Conservation (phyloP, 2,797 vertebrate genomes). For the Malacoctenus gilli region DNA sequence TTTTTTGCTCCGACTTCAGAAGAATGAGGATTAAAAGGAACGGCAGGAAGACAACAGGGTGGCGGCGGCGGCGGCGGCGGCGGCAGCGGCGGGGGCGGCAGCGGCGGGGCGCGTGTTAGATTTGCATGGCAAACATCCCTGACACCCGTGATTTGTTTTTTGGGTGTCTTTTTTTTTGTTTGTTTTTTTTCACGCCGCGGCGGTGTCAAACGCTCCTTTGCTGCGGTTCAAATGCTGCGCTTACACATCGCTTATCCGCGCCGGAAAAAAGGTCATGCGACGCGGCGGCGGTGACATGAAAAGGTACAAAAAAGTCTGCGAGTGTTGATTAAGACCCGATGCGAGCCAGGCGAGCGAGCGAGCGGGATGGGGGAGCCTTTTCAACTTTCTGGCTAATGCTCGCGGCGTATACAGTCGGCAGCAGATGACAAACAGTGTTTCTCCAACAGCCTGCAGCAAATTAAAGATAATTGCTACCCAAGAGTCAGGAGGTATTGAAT, state of each 20-base stretch:
- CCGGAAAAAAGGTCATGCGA: constrained; percentile 21
- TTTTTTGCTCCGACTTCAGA: constrained; percentile 55
- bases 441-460: constrained; percentile 17
- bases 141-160: constrained; percentile 68
- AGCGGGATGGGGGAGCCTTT: neutral
- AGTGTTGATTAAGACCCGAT: neutral
- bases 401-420: neutral
- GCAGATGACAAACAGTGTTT: neutral
- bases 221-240: constrained; percentile 24
- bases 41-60: constrained; percentile 48
- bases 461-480: constrained; percentile 22
- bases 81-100: neutral
- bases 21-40: constrained; percentile 62
- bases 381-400: neutral
- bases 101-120: constrained; percentile 41
- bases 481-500: constrained; percentile 1
- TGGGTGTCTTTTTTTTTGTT: constrained; percentile 68
- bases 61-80: neutral
- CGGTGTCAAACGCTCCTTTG: constrained; percentile 22
- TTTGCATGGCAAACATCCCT: constrained; percentile 56
- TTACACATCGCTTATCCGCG: constrained; percentile 24
- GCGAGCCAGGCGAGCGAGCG: constrained; percentile 4
- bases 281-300: neutral
- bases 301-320: neutral
- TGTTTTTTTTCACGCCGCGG: constrained; percentile 19